phyloP scores from a whole-genome alignment of 2,113 vertebrate genomes.

The Gobio gobio region DNA sequence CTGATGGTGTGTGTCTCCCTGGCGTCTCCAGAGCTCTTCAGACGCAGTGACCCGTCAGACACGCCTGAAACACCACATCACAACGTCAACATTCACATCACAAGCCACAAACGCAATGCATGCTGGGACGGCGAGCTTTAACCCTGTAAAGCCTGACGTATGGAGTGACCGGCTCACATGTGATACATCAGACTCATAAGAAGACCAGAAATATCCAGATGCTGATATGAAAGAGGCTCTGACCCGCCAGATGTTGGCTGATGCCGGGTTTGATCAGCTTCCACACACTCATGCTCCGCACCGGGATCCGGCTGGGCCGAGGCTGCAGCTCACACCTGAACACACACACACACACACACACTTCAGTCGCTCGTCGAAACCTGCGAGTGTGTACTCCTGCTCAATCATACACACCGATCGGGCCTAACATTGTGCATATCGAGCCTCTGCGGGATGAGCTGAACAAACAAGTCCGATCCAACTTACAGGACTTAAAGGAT shows the following conservation, averaged over 20 bases:
- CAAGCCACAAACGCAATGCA: too few relatives aligned
- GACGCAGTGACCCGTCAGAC: conserved; percentile 51
- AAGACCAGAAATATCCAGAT: too few relatives aligned
- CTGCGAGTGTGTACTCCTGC: too few relatives aligned
- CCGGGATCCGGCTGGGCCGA: conserved; percentile 70
- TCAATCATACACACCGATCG: too few relatives aligned
- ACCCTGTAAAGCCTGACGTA: neutral
- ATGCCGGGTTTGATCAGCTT: conserved; percentile 70
- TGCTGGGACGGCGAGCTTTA: neutral
- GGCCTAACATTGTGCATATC: too few relatives aligned
- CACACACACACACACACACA: neutral
- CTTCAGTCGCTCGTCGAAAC: neutral
- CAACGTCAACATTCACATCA: too few relatives aligned
- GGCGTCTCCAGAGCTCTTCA: conserved; percentile 36
- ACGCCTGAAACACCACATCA: conserved; percentile 48
- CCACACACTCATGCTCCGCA: conserved; percentile 70
- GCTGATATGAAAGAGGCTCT: neutral
- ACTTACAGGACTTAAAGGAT: too few relatives aligned
- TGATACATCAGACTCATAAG: too few relatives aligned
- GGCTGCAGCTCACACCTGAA: conserved; percentile 71
- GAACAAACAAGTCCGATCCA: too few relatives aligned
- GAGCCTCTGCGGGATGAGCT: too few relatives aligned
- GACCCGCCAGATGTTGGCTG: conserved; percentile 68
- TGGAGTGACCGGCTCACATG: too few relatives aligned
- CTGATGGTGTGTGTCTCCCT: conserved; percentile 49